Evolutionary conservation across 2,888 invertebrate species (phyloP), one percentile per base, ranked within the genome.

Genomic region (Branchinecta sandiegonensis): DNA sequence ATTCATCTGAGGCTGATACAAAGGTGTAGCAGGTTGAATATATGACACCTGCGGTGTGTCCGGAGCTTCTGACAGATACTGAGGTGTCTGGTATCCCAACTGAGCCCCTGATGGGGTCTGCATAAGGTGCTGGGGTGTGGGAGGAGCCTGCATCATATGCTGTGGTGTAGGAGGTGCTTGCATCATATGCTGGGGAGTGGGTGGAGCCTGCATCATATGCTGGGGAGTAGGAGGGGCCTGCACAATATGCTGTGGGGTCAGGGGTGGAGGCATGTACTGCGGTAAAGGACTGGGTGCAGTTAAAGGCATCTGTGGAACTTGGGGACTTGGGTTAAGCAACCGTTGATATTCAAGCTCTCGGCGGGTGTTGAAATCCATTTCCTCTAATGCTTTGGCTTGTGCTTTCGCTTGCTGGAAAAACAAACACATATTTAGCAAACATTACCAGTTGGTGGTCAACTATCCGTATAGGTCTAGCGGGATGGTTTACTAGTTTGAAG

Each of bases 311-410:
- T 56, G 63, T 56, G 23, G 8, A 56, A 23, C 63, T 9, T 56
- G 63, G 23, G 63, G 63, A 23, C 63, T 56, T 10, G 63, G 63
- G n/a, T n/a, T 23, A 56, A 56, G 63, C 8, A 56, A 10, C 23
- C 63, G 63, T 10, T 56, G 63, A 10, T 56, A 56, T 56, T 56
- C 63, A 17, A 56, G 23, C 23, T 56, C 63, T 56, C 63, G 63
- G 14, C 63, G n/a, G n/a, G 63, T 56, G 63, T 56, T 56, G 63
- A 56, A 56, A 56, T 56, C 63, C 63, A 56, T 56, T 56, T 56
- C 65, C n/a, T 48, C 67, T 56, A 47, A 17, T 63, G 56, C 67
- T 67, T 70, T 65, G 23, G 46, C 46, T 48, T 65, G 70, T 48
- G 65, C 47, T 11, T 65, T 17, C 14, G 65, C 65, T 17, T 67